Evolutionary conservation across 2,888 invertebrate species (phyloP).

Genomic region (Meta bourneti): DNA sequence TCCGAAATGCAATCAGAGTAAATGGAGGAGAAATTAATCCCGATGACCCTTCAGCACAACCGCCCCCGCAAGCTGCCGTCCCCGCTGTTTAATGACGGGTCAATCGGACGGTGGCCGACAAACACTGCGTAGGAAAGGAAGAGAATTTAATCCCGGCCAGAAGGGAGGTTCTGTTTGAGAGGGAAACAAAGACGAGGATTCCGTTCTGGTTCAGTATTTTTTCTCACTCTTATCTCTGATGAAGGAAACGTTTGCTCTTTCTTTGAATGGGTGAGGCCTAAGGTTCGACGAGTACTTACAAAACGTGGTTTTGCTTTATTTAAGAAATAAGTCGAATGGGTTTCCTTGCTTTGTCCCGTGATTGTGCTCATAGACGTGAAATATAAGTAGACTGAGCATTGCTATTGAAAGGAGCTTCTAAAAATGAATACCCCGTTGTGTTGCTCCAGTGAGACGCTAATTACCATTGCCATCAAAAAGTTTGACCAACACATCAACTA

Average conservation of each 20-base stretch:
- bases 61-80: neutral
- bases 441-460: too few relatives aligned
- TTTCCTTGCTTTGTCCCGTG: too few relatives aligned
- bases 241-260: constrained; percentile 2
- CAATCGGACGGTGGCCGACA: constrained; percentile 18
- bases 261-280: too few relatives aligned
- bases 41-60: neutral
- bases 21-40: constrained; percentile 57
- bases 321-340: too few relatives aligned
- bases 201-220: constrained; percentile 1
- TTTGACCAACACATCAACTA: too few relatives aligned
- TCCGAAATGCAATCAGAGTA: constrained; percentile 60
- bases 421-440: too few relatives aligned
- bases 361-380: too few relatives aligned
- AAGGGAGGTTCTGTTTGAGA: constrained; percentile 31
- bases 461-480: too few relatives aligned
- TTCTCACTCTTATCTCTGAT: neutral
- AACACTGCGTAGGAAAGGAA: neutral
- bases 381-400: too few relatives aligned
- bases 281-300: too few relatives aligned
- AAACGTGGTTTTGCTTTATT: too few relatives aligned
- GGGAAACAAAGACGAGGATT: constrained; percentile 11
- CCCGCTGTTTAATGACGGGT: constrained; percentile 54
- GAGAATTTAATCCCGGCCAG: constrained; percentile 35
- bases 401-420: too few relatives aligned